Base-by-base conservation (phyloP, 2,113 vertebrate species). In the Spermophilus dauricus region DNA sequence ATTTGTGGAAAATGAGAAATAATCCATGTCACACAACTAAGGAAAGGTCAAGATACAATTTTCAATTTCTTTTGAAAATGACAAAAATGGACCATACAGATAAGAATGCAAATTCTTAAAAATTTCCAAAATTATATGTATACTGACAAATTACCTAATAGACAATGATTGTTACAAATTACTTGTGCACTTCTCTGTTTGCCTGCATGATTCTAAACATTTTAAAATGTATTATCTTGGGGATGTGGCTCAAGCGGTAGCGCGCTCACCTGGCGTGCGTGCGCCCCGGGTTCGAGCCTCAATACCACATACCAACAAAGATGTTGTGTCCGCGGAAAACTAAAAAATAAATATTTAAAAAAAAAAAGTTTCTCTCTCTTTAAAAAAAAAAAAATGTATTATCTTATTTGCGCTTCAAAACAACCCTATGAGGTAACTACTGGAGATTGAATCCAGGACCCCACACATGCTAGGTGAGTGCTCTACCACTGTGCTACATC, bases 391-490 rank as follows among this genome's bases (percentile, higher is more conserved):
- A 95, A 75, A 75, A 45, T 45, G 1, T 2, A 81, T 82, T 89
- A 96, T 53, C 39, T 88, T 80, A 70, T 70, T n/a, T 83, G 63
- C 94, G n/a, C 30, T 95, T 91, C 84, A 89, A 88, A 94, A 61
- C 26, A 69, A 76, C n/a, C 14, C 34, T 53, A 7, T 72, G n/a
- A 89, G 22, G 10, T 63, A 45, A 75, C 24, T 63, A 63, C 61
- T 63, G 24, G 61, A 63, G 61, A 26, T 28, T 63, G 61, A 26
- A 63, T 18, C 61, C 24, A 63, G 24, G 61, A 24, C 24, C 61
- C 61, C 24, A 63, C 58, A 17, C 67, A 70, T 70, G 67, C 67
- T 70, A 70, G 34, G 67, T 16, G n/a, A 18, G 67, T 18, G 16
- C 67, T n/a, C 67, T 70, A n/a, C 61, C 67, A 69, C 67, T 18